A percentile compares a stretch with the other conserved stretches of the same genome.
phyloP scores from a whole-genome alignment of 2,797 vertebrate genomes.

The Acrossocheilus wenchowensis region DNA sequence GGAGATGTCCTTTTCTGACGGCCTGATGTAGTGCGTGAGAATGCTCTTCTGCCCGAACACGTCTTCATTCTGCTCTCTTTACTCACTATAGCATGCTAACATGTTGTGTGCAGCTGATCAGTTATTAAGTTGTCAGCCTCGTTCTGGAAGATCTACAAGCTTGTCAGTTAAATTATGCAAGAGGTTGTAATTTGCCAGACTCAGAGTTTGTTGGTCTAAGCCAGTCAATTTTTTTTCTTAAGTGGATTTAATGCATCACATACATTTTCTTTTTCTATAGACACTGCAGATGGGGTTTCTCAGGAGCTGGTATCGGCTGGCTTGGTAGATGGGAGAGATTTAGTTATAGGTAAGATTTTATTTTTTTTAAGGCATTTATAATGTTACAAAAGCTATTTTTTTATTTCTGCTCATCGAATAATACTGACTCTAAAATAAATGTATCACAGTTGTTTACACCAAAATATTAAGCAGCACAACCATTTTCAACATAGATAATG shows the following conservation, averaged over 20 bases:
- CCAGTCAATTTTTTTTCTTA: background rate
- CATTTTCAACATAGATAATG: too few relatives aligned
- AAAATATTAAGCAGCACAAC: background rate
- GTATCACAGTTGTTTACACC: background rate
- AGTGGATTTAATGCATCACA: background rate
- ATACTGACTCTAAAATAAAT: background rate
- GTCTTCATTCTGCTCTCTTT: background rate
- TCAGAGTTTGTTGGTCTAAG: background rate
- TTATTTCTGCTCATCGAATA: background rate
- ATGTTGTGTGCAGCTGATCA: constrained; percentile 16
- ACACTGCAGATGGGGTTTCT: constrained; percentile 97
- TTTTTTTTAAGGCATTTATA: constrained; percentile 49
- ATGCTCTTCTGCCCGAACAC: background rate
- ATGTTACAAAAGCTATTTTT: background rate
- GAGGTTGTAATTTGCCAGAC: background rate
- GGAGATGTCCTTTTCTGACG: background rate
- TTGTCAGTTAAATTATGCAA: constrained; percentile 19
- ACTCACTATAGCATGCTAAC: background rate
- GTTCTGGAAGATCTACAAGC: constrained; percentile 12
- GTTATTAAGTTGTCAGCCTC: constrained; percentile 23
- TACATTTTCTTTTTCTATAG: constrained; percentile 70
- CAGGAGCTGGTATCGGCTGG: constrained; percentile 98
- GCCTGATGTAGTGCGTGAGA: background rate
- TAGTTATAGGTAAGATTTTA: constrained; percentile 91
- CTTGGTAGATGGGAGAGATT: constrained; percentile 94